A percentile compares a stretch with the other conserved stretches of the same genome.
phyloP scores from a whole-genome alignment of 2,113 vertebrate genomes.

The Nyctereutes procyonoides region DNA sequence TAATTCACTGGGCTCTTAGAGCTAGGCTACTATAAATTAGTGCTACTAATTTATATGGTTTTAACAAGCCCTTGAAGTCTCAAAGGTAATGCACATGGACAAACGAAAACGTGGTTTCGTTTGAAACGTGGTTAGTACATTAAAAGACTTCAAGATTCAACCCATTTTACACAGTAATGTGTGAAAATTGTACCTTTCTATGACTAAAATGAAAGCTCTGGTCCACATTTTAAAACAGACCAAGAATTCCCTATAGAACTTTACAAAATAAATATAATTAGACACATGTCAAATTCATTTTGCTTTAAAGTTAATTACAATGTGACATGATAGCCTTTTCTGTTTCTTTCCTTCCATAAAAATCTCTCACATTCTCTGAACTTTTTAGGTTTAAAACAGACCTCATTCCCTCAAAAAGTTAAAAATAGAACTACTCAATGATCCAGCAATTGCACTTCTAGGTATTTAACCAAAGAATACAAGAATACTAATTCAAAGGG shows the following conservation, averaged over 20 bases:
- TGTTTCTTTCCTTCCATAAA: conserved; percentile 30
- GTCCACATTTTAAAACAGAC: not conserved
- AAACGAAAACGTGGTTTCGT: too few species aligned
- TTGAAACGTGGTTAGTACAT: not conserved
- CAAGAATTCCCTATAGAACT: not conserved
- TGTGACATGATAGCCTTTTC: not conserved
- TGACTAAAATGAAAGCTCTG: not conserved
- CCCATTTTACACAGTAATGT: not conserved
- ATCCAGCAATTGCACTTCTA: not conserved
- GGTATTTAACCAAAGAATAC: not conserved
- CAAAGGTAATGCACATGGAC: not conserved
- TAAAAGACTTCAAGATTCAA: conserved; percentile 28
- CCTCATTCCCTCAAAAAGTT: not conserved
- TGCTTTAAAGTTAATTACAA: not conserved
- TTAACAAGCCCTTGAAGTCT: conserved; percentile 32
- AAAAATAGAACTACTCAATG: not conserved
- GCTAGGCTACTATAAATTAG: not conserved
- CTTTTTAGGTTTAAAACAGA: not conserved
- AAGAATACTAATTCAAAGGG: not conserved
- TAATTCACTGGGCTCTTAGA: not conserved
- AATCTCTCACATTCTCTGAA: not conserved
- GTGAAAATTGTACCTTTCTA: not conserved
- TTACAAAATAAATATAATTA: conserved; percentile 13
- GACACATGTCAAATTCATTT: not conserved
- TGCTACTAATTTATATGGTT: not conserved